These are phyloP conservation scores for Formica exsecta DNA, from an alignment of 1,140 invertebrate genomes.

Conservation along the genomic window DNA sequence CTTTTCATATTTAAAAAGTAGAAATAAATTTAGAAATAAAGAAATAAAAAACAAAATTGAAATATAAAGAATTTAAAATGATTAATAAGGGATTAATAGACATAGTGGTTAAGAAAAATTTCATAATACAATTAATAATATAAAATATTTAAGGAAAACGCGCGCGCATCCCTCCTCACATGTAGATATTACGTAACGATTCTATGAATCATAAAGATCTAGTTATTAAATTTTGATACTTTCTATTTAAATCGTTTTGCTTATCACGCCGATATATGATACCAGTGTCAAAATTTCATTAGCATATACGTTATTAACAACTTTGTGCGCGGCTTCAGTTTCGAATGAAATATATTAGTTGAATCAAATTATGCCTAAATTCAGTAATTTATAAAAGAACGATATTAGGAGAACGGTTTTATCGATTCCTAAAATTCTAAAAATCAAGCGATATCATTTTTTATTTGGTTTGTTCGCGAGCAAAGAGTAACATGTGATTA, in stretches of 20 bases:
- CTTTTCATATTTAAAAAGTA: conserved; percentile 1
- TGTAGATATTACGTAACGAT: background rate
- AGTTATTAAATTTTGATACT: background rate
- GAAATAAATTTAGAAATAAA: background rate
- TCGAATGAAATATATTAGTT: background rate
- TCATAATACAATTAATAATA: background rate
- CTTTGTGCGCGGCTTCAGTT: background rate
- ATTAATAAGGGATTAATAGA: background rate
- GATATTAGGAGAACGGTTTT: background rate
- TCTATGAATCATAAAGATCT: background rate
- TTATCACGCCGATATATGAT: background rate
- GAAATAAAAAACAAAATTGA: conserved; percentile 1
- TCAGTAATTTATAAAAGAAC: background rate
- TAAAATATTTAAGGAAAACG: background rate
- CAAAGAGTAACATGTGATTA: conserved; percentile 65
- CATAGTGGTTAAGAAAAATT: background rate
- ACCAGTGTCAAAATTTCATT: background rate
- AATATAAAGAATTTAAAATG: background rate
- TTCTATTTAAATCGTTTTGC: background rate
- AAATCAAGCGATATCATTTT: conserved; percentile 32
- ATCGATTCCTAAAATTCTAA: conserved; percentile 6
- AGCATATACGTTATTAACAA: background rate
- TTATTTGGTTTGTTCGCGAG: background rate
- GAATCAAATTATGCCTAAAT: background rate
- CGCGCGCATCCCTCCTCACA: background rate